phyloP scores from a whole-genome alignment of 2,888 invertebrate genomes.

The Lobophora halterata region DNA sequence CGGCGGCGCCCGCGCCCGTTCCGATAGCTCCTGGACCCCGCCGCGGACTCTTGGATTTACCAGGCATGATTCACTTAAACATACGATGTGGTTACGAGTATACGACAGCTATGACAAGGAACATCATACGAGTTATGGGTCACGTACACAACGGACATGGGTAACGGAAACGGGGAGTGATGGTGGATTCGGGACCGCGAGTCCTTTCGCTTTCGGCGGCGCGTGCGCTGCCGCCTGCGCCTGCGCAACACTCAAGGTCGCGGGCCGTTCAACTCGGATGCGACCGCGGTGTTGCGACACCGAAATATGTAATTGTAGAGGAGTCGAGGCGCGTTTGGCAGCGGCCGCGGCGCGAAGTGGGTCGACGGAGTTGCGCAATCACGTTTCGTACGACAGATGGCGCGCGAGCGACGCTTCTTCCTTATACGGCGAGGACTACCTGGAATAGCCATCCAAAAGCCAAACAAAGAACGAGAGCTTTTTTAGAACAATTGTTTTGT shows the following conservation, averaged over 20 bases:
- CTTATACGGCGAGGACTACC: slow-evolving; percentile 61
- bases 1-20: too few species aligned
- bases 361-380: slow-evolving; percentile 73
- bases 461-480: slow-evolving; percentile 39
- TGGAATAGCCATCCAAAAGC: slow-evolving; percentile 26
- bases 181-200: slow-evolving; percentile 56
- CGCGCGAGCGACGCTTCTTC: slow-evolving; percentile 64
- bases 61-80: slow-evolving; percentile 48
- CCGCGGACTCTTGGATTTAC: slow-evolving; percentile 18
- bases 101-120: slow-evolving; percentile 32
- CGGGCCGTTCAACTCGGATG: slow-evolving; percentile 81
- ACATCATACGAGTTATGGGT: slow-evolving; percentile 45
- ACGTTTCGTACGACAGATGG: slow-evolving; percentile 70
- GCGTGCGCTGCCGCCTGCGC: slow-evolving; percentile 47
- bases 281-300: slow-evolving; percentile 76
- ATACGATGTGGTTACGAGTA: slow-evolving; percentile 46
- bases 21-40: slow-evolving; percentile 12
- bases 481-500: slow-evolving; percentile 31
- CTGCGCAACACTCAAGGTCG: slow-evolving; percentile 75
- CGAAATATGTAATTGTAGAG: slow-evolving; percentile 79
- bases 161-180: slow-evolving; percentile 39
- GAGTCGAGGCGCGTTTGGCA: slow-evolving; percentile 75
- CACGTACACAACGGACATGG: slow-evolving; percentile 57
- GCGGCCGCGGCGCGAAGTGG: slow-evolving; percentile 71
- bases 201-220: slow-evolving; percentile 76